phyloP scores from a whole-genome alignment of 2,797 vertebrate species.

The Hyperoplus immaculatus region DNA sequence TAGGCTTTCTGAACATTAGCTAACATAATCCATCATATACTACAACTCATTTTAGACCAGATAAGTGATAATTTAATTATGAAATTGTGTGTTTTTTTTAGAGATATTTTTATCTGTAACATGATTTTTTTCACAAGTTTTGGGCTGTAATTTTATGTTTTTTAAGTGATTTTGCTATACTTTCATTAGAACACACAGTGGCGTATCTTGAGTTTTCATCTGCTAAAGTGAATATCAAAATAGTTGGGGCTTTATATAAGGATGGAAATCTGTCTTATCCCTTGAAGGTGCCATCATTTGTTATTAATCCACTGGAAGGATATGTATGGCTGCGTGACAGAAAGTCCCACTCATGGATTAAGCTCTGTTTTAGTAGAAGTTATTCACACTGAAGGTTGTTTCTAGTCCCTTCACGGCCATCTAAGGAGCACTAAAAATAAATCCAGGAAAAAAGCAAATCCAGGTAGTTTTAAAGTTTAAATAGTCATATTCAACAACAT shows the following conservation, averaged over 20 bases:
- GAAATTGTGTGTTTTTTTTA: no score
- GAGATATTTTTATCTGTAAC: no score
- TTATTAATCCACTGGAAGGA: constrained; percentile 3
- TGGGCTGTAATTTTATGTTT: no score
- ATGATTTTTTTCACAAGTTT: no score
- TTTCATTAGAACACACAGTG: not conserved
- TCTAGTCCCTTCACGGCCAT: not conserved
- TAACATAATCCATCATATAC: not conserved
- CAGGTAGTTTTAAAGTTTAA: not conserved
- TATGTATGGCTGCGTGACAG: not conserved
- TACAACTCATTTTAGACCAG: not conserved
- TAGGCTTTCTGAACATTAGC: not conserved
- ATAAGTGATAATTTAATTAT: not conserved
- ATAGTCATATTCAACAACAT: not conserved
- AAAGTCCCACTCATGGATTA: not conserved
- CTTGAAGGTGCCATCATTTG: not conserved
- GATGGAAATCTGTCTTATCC: no score
- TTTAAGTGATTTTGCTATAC: not conserved
- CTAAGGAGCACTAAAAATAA: not conserved
- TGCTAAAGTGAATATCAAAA: not conserved
- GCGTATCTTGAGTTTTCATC: not conserved
- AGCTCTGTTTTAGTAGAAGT: no score
- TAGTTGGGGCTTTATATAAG: not conserved
- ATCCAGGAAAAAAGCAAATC: not conserved
- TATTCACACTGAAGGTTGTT: not conserved